phyloP scores from a whole-genome alignment of 2,113 vertebrate genomes.

The Glaucomys volans region DNA sequence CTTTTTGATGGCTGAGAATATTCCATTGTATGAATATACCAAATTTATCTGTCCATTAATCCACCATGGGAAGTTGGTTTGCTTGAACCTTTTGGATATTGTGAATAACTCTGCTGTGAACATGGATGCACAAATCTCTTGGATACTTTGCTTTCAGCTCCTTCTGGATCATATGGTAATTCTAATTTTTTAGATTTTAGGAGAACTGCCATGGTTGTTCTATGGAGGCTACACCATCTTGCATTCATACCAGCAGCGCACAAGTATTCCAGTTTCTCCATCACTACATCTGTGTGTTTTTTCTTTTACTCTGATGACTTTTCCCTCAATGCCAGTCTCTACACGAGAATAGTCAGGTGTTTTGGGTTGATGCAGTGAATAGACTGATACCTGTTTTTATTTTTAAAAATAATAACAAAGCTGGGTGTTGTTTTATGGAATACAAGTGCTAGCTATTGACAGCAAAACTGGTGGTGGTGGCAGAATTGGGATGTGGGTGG shows the following conservation, averaged over 20 bases:
- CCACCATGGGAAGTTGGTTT: not conserved
- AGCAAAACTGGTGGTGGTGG: not conserved
- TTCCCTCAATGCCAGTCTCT: too few relatives aligned
- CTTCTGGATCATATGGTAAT: not conserved
- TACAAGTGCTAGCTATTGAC: not conserved
- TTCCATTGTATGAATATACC: not conserved
- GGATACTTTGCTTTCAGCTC: not conserved
- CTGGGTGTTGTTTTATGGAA: not conserved
- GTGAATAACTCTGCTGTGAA: not conserved
- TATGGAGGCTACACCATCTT: not conserved
- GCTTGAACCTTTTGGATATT: not conserved
- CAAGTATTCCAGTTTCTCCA: not conserved
- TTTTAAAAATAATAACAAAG: not conserved
- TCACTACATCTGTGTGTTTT: too few relatives aligned
- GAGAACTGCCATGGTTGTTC: not conserved
- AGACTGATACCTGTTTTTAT: not conserved
- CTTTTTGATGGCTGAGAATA: not conserved
- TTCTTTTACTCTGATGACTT: too few relatives aligned
- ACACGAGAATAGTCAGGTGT: too few relatives aligned
- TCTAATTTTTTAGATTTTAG: not conserved
- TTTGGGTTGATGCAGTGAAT: too few relatives aligned
- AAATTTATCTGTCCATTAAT: not conserved
- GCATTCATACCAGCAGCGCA: not conserved
- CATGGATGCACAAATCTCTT: not conserved
- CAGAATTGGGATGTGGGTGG: not conserved